Evolutionary conservation across 92 coral and sea anemone species (phyloP), one percentile per base, ranked within the genome.

Genomic region (Epizoanthus scotinus): DNA sequence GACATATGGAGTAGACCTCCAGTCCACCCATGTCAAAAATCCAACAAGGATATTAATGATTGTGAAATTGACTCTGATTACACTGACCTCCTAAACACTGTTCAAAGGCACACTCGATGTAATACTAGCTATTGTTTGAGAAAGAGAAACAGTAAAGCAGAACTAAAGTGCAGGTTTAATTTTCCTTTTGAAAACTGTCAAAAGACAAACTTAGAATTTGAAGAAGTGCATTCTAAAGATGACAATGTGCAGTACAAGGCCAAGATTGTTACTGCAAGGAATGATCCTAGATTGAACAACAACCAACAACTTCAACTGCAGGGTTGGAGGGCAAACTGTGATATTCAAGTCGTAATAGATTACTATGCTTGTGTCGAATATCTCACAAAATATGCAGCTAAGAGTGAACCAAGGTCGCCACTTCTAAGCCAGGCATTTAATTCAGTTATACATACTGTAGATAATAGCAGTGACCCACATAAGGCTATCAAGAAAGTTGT

Each of bases 321-420:
- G 68, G 85, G 89, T 70, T 91, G 94, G 94, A 80, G 91, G 66
- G 94, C 91, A 21, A 91, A 91, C 81, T 91, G 94, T 83, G 91
- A 91, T 70, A 88, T 91, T 49, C 94, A 87, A 71, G 94, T 88
- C 49, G 89, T 88, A n/a, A 90, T 90, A 80, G 91, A 90, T 70
- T 86, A 90, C 63, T 87, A 87, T 87, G 91, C 94, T 42, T 90
- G 94, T 87, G 89, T 90, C 49, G 89, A 90, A 61, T 87, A 90
- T 53, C 86, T 90, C 12, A 81, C 91, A 19, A 90, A 90, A 79
- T 90, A 90, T 90, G 94, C 91, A 59, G 91, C 91, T 24, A 90
- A 90, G 63, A 84, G 87, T 82, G 94, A 88, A 67, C 91, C 92
- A 59, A 77, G 87, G 49, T 66, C 95, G 78, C 90, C 89, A 69